These are phyloP conservation scores for Wasmannia auropunctata DNA, from an alignment of 1,140 invertebrate genomes.

Conservation along the genomic window DNA sequence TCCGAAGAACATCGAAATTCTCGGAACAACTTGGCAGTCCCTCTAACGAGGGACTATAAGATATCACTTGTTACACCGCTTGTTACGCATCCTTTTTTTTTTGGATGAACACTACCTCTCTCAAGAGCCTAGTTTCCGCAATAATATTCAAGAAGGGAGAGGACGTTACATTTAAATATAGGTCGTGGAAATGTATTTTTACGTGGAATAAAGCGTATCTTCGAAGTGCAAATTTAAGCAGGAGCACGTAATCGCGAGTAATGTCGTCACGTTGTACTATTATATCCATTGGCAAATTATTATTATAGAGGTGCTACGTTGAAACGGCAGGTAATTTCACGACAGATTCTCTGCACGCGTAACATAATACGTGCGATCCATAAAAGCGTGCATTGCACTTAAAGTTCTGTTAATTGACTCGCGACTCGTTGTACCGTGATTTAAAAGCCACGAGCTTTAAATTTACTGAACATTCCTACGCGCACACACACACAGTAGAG, in stretches of 20 bases:
- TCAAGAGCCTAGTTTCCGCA: not conserved
- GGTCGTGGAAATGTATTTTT: not conserved
- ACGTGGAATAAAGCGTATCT: not conserved
- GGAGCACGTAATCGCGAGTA: not conserved
- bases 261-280: not conserved
- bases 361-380: not conserved
- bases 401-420: constrained; percentile 54
- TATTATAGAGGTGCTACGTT: not conserved
- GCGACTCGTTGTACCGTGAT: constrained; percentile 8
- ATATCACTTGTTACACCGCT: constrained; percentile 11
- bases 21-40: constrained; percentile 2
- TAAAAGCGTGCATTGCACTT: constrained; percentile 44
- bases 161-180: not conserved
- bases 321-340: not conserved
- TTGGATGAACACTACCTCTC: not conserved
- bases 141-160: not conserved
- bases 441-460: constrained; percentile 32
- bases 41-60: not conserved
- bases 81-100: not conserved
- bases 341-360: not conserved
- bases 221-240: not conserved
- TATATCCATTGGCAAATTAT: not conserved
- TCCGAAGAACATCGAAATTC: not conserved
- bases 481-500: not conserved
- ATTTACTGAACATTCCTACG: constrained; percentile 28